Conservation (phyloP, 2,113 vertebrate species). For the Dromaius novaehollandiae region DNA sequence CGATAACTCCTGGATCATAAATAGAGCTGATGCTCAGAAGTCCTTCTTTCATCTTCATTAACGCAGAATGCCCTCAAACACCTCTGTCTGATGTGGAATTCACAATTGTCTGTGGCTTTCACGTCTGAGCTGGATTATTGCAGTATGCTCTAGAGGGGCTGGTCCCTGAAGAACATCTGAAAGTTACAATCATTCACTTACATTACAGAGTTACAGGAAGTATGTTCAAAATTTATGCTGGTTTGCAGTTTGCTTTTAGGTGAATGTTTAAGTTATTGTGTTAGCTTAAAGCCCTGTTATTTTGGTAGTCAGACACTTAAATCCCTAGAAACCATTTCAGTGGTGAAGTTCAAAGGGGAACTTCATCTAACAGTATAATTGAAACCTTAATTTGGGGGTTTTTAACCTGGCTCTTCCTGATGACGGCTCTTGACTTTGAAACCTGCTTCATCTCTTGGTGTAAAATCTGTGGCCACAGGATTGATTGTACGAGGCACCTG, state of each 20-base stretch:
- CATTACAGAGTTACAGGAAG: background rate
- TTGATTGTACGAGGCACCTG: background rate
- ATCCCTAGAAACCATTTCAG: background rate
- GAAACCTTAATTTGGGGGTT: background rate
- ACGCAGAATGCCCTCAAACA: background rate
- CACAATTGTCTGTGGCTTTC: background rate
- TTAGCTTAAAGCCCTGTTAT: background rate
- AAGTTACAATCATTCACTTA: background rate
- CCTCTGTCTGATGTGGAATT: background rate
- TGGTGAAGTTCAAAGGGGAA: background rate
- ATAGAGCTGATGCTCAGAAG: background rate
- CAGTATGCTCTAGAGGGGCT: background rate
- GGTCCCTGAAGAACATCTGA: background rate
- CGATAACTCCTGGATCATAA: background rate
- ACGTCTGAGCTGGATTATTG: background rate
- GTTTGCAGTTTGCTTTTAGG: background rate
- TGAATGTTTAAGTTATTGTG: background rate
- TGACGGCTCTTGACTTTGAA: background rate
- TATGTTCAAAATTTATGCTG: background rate
- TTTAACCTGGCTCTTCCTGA: background rate
- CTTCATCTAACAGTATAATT: background rate
- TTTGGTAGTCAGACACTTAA: background rate
- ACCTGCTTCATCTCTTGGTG: background rate
- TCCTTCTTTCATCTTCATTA: background rate
- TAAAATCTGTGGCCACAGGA: background rate